Base-by-base conservation (phyloP, 37 sponge, comb jelly and placozoan species). In the Axinella damicornis region DNA sequence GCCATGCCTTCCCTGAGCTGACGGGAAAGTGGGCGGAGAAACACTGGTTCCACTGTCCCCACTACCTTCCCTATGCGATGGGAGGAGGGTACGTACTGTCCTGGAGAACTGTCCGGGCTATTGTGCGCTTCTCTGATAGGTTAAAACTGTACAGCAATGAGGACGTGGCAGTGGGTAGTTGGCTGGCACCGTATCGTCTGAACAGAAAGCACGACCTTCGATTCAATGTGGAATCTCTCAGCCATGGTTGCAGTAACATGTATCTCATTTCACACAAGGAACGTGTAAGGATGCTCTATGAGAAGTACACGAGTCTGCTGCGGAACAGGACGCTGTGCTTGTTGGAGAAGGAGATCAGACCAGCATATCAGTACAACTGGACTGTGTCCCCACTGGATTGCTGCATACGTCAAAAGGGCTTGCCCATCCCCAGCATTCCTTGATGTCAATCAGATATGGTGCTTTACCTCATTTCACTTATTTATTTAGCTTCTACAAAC, bases 11-110 rank as follows among this genome's bases (percentile, higher is more conserved):
- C 57, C 84, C 84, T 2, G 73, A 81, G 17, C 14, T 57, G 28
- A 19, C 75, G 24, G 91, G 91, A 22, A 79, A 76, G 63, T 91
- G 87, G 87, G 73, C 64, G 37, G 91, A 91, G 65, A 25, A 46
- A 0, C 31, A 81, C 14, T 91, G 87, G 87, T 41, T 57, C 83
- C 25, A 65, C 12, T 91, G 91, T 36, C 70, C 71, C 19, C 81
- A 82, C 53, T 91, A 86, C 73, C 34, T 91, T 27, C 87, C 91
- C 41, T 86, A 91, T 57, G 87, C 87, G 33, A 78, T 80, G 87
- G 91, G 91, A 1, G 91, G 87, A 30, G 91, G 82, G 5, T 91
- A 91, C 46, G 39, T 91, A 31, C 71, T 91, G 12, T 57, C 69
- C 19, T 22, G 56, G 0, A 22, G 46, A 27, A 55, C 86, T 0